Base-by-base conservation (phyloP, 1,140 invertebrate species). In the Euwallacea fornicatus region DNA sequence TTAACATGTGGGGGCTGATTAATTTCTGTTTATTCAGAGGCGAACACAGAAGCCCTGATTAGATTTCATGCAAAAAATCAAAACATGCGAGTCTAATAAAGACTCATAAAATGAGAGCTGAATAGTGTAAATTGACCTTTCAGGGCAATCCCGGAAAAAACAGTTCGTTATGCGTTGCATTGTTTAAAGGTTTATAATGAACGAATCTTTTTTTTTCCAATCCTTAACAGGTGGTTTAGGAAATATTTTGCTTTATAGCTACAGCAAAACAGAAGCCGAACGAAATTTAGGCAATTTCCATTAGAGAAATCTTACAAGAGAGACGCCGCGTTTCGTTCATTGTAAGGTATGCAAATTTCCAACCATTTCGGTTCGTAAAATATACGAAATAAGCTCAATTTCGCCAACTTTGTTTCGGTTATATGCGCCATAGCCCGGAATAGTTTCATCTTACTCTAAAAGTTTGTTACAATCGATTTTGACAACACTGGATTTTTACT, bases 401-500 rank as follows among this genome's bases (percentile, higher is more conserved):
- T 58, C 55, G 21, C 13, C 55, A 58, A 58, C 13, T 58, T 58
- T 50, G 55, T 33, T 13, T 33, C 55, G 13, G 13, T 15, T 58
- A 58, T 58, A 16, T 33, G 21, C 55, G 13, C 13, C 55, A 58
- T 33, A 58, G 55, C 55, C 55, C 16, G 13, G n/a, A 58, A 58
- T 58, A 58, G 55, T 58, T 58, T 15, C 60, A 56, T 69, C 46
- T 69, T 53, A 43, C 13, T 69, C 58, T 59, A 10, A 41, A 58
- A 61, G 41, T 71, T 67, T 73, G 66, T 62, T 68, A 15, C 54
- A 73, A 76, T 77, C 76, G 76, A 77, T 77, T 74, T 75, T 75
- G 71, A 74, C 74, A 73, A 59, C 73, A 70, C 73, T 77, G 66
- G 74, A 77, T 74, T 77, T 77, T 75, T 77, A 77, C 73, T 77